phyloP scores from a whole-genome alignment of 1,140 invertebrate genomes.

The Leptinotarsa texana region DNA sequence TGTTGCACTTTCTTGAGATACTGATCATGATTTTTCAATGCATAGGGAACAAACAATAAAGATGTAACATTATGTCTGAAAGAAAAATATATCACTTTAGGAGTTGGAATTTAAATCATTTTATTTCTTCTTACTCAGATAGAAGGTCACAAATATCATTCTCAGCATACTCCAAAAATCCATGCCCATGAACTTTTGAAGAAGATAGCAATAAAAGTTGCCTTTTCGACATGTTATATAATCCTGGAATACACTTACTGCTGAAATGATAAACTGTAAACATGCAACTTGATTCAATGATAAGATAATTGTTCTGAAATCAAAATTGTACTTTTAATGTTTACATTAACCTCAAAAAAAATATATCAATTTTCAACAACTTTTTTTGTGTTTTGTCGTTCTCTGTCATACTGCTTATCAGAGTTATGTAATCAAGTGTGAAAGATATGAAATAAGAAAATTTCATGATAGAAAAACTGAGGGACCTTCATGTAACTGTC shows the following conservation, averaged over 20 bases:
- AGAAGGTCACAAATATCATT: constrained; percentile 67
- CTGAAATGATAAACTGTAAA: not conserved
- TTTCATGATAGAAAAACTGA: too few relatives aligned
- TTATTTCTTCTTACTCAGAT: constrained; percentile 59
- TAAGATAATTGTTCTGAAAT: too few relatives aligned
- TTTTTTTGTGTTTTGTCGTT: too few relatives aligned
- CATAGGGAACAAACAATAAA: constrained; percentile 79
- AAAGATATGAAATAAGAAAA: too few relatives aligned
- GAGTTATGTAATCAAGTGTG: too few relatives aligned
- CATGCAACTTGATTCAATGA: not conserved
- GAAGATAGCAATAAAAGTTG: constrained; percentile 71
- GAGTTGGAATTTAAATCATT: constrained; percentile 22
- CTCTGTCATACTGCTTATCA: too few relatives aligned
- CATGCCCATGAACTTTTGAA: constrained; percentile 69
- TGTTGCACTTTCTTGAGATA: constrained; percentile 68
- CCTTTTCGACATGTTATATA: constrained; percentile 41
- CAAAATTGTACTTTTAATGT: too few relatives aligned
- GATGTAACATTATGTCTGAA: constrained; percentile 67
- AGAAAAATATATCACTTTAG: constrained; percentile 42
- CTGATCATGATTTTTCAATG: constrained; percentile 66
- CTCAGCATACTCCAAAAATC: constrained; percentile 70
- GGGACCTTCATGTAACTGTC: too few relatives aligned
- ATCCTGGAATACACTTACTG: not conserved
- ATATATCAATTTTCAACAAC: too few relatives aligned
- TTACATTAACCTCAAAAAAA: too few relatives aligned